Base-by-base conservation (phyloP, 1,140 invertebrate species). In the Drosophila ogumai region DNA sequence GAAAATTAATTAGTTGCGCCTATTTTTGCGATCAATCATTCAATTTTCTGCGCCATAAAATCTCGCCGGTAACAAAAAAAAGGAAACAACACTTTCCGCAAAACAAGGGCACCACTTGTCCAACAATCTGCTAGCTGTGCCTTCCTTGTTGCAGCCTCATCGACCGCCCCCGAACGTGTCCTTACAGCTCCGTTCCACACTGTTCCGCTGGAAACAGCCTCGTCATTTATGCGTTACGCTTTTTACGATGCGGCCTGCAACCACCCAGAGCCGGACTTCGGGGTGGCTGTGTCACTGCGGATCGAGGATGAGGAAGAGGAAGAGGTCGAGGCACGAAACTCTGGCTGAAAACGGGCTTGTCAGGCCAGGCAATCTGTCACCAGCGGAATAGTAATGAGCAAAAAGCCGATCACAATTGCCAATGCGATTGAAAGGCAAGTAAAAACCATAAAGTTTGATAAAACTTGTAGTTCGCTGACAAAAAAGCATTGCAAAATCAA, bases 11-110 rank as follows among this genome's bases (percentile, higher is more conserved):
- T 88, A 90, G 85, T 85, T 90, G 81, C 85, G 85, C 85, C 85
- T 90, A 79, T 85, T 90, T 85, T 68, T 43, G 55, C 86, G 85
- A 90, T 90, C 85, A 81, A 90, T 90, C 85, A 90, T 90, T 90
- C 71, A 79, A 90, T 90, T 90, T 90, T 90, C 85, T 81, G 85
- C 85, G 55, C 81, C 85, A 90, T 90, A 90, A 90, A 90, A 78
- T 80, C 78, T 68, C 28, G 40, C 49, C 44, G n/a, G 32, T 36
- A 66, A 46, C 61, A 69, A 66, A 46, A 65, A 65, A 69, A 66
- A 61, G 41, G 66, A 32, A 73, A 50, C 68, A 71, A 59, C 44
- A 40, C 52, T 71, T 41, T 54, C 75, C 49, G 55, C 63, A 66
- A 79, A 73, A 81, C 79, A 73, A 71, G 68, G 61, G 40, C 50